phyloP scores from a whole-genome alignment of 2,113 vertebrate genomes.

The Hemiprocne comata region DNA sequence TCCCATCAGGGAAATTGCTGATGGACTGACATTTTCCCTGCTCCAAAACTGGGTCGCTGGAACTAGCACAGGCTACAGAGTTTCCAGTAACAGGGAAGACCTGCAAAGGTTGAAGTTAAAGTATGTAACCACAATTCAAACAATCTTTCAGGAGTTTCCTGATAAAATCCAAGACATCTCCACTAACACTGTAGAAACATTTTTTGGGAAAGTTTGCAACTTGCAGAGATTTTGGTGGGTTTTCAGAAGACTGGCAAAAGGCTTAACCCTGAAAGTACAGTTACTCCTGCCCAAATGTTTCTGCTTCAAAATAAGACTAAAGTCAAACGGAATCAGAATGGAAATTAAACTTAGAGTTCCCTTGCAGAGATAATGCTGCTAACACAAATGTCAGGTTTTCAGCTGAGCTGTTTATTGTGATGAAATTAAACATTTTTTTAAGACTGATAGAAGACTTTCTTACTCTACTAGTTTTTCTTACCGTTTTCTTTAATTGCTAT shows the following conservation, averaged over 20 bases:
- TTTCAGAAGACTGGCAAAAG: neutral
- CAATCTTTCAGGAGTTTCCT: neutral
- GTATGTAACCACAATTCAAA: neutral
- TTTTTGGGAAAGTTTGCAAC: neutral
- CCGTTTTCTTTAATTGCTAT: neutral
- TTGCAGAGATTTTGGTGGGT: neutral
- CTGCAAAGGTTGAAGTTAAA: neutral
- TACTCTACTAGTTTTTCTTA: neutral
- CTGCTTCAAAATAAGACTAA: neutral
- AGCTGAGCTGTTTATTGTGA: neutral
- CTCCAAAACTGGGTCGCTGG: neutral
- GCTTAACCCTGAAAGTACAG: neutral
- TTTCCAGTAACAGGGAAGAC: neutral
- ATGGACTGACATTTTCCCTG: neutral
- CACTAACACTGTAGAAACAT: neutral
- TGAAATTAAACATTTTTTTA: neutral
- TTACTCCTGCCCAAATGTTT: neutral
- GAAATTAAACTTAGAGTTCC: neutral
- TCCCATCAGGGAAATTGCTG: neutral
- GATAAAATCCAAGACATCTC: neutral
- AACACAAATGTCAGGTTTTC: conserved; percentile 12
- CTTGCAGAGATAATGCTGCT: neutral
- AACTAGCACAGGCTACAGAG: neutral
- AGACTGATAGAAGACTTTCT: neutral
- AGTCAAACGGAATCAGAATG: conserved; percentile 13